Evolutionary conservation across 2,797 vertebrate species (phyloP), one percentile per base, ranked within the genome.

Genomic region (Bradypodion ventrale): DNA sequence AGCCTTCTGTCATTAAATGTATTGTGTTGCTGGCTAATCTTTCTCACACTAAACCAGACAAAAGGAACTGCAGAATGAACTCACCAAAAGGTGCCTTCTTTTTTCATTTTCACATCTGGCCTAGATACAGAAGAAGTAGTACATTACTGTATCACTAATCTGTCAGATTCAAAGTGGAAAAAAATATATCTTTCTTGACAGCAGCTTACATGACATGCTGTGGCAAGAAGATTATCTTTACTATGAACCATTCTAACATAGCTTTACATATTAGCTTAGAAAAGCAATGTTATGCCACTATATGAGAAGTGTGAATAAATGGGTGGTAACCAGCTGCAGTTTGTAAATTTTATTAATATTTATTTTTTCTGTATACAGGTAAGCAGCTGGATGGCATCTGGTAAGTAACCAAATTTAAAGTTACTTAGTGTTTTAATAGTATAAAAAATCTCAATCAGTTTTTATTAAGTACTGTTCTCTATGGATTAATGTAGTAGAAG

Each of bases 381-480:
- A 99, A 99, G 93, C 98, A 99, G 86, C 97, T 99, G 92, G 98
- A 99, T 93, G 98, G 98, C 78, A 99, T 99, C 93, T 99, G 99
- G 99, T 99, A 95, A 93, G 98, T 96, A 82, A 78, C 60, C 89
- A 79, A 65, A 87, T 87, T 88, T 92, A 83, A 88, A 75, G 80
- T 83, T 88, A 74, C 32, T 74, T 90, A 59, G 80, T 40, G 19
- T 72, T 66, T 83, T 0, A 7, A 44, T 87, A 29, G 8, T 68
- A 25, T 83, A 75, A 66, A 81, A 23, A 49, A 52, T 83, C 84
- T 83, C 83, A 80, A 84, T 56, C 59, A 5, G 23, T 32, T 13
- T 19, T 75, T 27, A 35, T 80, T 29, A 70, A 80, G 63, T 16
- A 42, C 25, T 68, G n/a, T 42, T 42, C 25, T 21, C 35, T 82